Conservation (phyloP, 2,797 vertebrate species). For the Limosa lapponica region DNA sequence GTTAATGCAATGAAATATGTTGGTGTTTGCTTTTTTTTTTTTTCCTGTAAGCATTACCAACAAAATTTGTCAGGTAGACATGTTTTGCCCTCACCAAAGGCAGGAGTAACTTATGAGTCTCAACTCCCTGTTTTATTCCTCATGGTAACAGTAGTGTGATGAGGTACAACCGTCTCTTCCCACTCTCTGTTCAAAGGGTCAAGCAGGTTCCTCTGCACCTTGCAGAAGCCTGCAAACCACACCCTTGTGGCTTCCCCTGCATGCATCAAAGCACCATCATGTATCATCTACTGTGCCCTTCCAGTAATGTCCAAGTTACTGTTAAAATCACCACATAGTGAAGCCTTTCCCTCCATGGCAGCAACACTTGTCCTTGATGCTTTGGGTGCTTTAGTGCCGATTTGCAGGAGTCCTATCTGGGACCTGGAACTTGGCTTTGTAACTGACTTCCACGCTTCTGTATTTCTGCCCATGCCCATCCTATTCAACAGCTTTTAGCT, state of each 20-base stretch:
- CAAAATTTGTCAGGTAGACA: not conserved
- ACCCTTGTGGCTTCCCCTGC: not conserved
- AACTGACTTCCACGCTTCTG: not conserved
- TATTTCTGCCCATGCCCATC: not conserved
- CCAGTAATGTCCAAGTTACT: not conserved
- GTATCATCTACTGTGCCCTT: not conserved
- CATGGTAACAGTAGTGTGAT: not conserved
- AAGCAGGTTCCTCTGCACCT: not conserved
- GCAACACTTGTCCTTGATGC: not conserved
- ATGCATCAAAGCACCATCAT: not conserved
- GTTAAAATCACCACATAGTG: accelerated
- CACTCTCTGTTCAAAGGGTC: not conserved
- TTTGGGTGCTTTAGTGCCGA: not conserved
- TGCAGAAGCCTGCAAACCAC: not conserved
- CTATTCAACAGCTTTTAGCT: not conserved
- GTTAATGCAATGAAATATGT: slow-evolving; percentile 7
- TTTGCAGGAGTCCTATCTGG: not conserved
- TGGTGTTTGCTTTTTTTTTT: not conserved
- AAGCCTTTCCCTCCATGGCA: not conserved
- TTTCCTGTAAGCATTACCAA: not conserved
- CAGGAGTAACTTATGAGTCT: not conserved
- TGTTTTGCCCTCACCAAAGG: not conserved
- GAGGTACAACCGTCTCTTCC: not conserved
- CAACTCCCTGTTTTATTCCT: not conserved
- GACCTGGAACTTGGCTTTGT: not conserved